Evolutionary conservation across 2,888 invertebrate genomes (phyloP), one percentile per base, ranked within the genome.

Genomic region (Lepeophtheirus nordmannii): DNA sequence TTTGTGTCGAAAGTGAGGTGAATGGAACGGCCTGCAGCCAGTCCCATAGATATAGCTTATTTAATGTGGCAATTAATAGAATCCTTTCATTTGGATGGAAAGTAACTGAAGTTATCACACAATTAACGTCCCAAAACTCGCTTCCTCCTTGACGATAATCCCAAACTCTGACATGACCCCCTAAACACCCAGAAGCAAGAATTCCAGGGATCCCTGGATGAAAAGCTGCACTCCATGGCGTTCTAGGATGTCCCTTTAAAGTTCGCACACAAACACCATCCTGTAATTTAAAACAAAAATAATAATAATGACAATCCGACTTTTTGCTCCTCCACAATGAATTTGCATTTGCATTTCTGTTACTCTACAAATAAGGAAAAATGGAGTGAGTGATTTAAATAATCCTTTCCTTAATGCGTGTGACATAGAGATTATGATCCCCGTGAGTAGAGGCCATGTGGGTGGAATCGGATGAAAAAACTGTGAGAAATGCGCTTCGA

Each of bases 181-280:
- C 88, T 1, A 91, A 80, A 74, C 90, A 91, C 0, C 90, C 90
- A 1, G 89, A 87, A 37, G 89, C 90, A 59, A 91, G 80, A 62
- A 91, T 83, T 72, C 89, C 84, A 73, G 85, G 84, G 67, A 83
- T 85, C 10, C 85, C 83, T 0, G 89, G 89, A 77, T 90, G 90
- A 75, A 89, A 91, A 57, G 87, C 87, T 63, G 90, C 83, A 73
- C 88, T 88, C 91, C 91, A 91, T 1, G 90, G 90, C 14, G 89
- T 90, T 41, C 90, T 80, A 1, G 88, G 88, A 76, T 91, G 90
- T 0, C 89, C 89, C 46, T 82, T 81, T 65, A 90, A 75, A 53
- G 85, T 85, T 71, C 83, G 82, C 30, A 87, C 82, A 73, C 87
- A 85, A 73, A 85, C 85, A 0, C 69, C 61, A 38, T 22, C 17